Conservation (phyloP, 1,140 invertebrate species). For the Bacillus rossius region DNA sequence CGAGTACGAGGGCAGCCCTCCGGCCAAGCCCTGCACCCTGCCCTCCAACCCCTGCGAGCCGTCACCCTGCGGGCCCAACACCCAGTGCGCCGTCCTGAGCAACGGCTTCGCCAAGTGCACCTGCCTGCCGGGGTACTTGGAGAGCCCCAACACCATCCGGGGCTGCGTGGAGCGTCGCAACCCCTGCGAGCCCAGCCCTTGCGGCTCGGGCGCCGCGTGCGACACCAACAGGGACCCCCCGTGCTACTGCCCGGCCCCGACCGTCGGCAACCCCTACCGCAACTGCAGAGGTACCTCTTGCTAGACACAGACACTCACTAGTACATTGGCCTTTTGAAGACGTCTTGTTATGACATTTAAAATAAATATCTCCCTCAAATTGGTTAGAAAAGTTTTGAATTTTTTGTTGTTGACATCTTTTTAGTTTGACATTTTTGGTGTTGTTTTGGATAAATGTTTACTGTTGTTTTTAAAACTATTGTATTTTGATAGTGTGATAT, state of each 20-base stretch:
- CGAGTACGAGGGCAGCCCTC: conserved; percentile 83
- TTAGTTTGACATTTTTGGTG: too few species aligned
- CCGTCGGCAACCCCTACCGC: conserved; percentile 71
- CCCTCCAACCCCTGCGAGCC: conserved; percentile 74
- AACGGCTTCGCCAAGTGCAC: conserved; percentile 85
- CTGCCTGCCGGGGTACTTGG: conserved; percentile 73
- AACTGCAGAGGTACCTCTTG: conserved; percentile 54
- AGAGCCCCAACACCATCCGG: conserved; percentile 80
- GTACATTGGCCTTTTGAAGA: too few species aligned
- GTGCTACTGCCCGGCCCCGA: conserved; percentile 72
- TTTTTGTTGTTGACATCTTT: too few species aligned
- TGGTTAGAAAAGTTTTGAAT: too few species aligned
- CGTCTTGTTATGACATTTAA: too few species aligned
- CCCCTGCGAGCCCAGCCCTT: conserved; percentile 75
- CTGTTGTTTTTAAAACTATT: too few species aligned
- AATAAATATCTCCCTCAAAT: too few species aligned
- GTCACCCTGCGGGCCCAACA: conserved; percentile 83
- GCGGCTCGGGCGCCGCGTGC: conserved; percentile 70
- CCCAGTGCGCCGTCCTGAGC: conserved; percentile 70
- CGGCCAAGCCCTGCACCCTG: conserved; percentile 54
- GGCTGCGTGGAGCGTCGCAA: conserved; percentile 72
- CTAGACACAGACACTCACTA: too few species aligned
- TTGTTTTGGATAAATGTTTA: too few species aligned
- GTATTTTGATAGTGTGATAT: too few species aligned
- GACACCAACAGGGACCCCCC: conserved; percentile 68